phyloP scores from a whole-genome alignment of 2,888 invertebrate genomes.

The Metallyticus violacea region DNA sequence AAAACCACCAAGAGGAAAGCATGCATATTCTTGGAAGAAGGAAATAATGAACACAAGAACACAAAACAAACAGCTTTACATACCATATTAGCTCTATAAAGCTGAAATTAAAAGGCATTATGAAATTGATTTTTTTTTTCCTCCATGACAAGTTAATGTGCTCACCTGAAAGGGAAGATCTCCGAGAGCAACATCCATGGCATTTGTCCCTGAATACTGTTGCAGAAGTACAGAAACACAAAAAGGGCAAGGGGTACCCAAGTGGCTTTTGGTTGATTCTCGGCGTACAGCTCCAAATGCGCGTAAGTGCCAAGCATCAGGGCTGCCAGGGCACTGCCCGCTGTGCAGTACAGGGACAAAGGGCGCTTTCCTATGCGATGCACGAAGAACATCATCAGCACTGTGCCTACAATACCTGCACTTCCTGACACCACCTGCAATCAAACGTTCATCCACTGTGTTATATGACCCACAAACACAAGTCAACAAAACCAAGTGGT shows the following conservation, averaged over 20 bases:
- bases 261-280: background rate
- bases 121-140: too few relatives aligned
- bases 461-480: too few relatives aligned
- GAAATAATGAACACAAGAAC: too few relatives aligned
- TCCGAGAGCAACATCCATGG: constrained; percentile 58
- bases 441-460: background rate
- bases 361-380: background rate
- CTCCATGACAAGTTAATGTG: background rate
- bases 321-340: background rate
- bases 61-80: too few relatives aligned
- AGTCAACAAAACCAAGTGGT: too few relatives aligned
- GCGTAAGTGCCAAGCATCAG: background rate
- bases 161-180: constrained; percentile 41
- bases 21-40: too few relatives aligned
- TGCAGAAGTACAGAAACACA: constrained; percentile 47
- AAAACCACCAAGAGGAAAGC: too few relatives aligned
- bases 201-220: constrained; percentile 46
- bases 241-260: constrained; percentile 47
- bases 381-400: background rate
- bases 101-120: too few relatives aligned
- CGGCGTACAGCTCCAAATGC: background rate
- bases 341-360: background rate
- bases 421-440: constrained; percentile 8
- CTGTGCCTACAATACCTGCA: background rate
- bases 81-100: too few relatives aligned